Percentiles rank a stretch among this genome's conserved stretches.
These are phyloP conservation scores for Sisyra terminalis DNA, from an alignment of 2,888 invertebrate species.

Conservation along the genomic window DNA sequence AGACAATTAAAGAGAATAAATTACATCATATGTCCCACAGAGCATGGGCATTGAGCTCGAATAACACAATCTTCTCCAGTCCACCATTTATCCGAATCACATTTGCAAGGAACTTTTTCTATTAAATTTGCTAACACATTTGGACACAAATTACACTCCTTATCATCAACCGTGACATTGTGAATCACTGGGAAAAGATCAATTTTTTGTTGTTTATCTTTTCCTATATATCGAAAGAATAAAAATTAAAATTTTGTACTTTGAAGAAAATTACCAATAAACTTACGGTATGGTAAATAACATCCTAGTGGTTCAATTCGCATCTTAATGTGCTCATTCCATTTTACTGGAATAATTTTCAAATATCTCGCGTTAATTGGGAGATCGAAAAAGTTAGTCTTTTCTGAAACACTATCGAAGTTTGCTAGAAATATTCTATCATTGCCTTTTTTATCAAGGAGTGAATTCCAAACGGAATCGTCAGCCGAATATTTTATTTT, in stretches of 20 bases:
- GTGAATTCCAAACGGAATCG: constrained; percentile 50
- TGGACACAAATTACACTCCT: constrained; percentile 36
- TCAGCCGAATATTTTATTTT: constrained; percentile 58
- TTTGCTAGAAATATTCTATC: constrained; percentile 55
- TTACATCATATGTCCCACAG: constrained; percentile 46
- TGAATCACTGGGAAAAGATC: background rate
- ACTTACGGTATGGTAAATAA: constrained; percentile 50
- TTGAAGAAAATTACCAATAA: background rate
- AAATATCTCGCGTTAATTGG: constrained; percentile 57
- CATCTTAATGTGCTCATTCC: constrained; percentile 57
- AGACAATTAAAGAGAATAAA: constrained; percentile 14
- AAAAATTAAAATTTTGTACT: too few relatives aligned
- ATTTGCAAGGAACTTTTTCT: constrained; percentile 29
- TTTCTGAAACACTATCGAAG: constrained; percentile 41
- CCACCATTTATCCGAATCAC: constrained; percentile 41
- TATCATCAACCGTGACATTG: background rate
- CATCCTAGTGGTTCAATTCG: constrained; percentile 66
- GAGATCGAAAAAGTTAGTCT: constrained; percentile 48
- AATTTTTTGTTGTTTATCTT: background rate
- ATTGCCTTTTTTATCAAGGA: constrained; percentile 35
- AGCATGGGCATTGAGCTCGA: constrained; percentile 61
- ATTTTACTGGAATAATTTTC: constrained; percentile 52
- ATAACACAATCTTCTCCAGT: constrained; percentile 58
- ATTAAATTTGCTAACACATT: constrained; percentile 20
- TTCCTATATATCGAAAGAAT: background rate